A percentile compares a stretch with the other conserved stretches of the same genome.
Conservation (phyloP, 92 coral and sea anemone species). For the Zoanthus sansibaricus region DNA sequence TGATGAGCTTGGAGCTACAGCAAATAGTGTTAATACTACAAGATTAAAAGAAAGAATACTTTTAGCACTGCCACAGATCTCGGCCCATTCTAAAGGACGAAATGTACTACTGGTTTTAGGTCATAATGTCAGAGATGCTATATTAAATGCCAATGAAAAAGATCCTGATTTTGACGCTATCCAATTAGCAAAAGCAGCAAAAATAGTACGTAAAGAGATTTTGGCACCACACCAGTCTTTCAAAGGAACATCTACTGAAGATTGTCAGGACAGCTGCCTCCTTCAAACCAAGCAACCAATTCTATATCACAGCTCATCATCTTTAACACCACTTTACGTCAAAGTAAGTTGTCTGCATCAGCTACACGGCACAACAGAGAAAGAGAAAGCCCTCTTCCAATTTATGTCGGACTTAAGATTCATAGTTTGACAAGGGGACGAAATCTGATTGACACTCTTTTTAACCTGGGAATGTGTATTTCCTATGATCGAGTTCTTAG, state of each 20-base stretch:
- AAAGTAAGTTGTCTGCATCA: too few species aligned
- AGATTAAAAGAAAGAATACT: too few species aligned
- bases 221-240: conserved; percentile 26
- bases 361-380: too few species aligned
- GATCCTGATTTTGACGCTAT: conserved; percentile 38
- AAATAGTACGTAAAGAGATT: background rate
- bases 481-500: too few species aligned
- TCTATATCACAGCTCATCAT: background rate
- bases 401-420: background rate
- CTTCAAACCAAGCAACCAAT: conserved; percentile 13
- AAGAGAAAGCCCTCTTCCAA: conserved; percentile 30
- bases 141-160: conserved; percentile 27
- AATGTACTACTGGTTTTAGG: background rate
- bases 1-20: conserved; percentile 14
- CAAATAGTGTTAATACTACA: too few species aligned
- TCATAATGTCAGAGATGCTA: conserved; percentile 43
- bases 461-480: too few species aligned
- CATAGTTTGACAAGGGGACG: background rate
- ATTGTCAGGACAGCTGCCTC: conserved; percentile 41
- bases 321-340: too few species aligned
- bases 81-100: conserved; percentile 53
- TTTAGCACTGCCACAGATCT: background rate
- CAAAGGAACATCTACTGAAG: conserved; percentile 46
- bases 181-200: conserved; percentile 45
- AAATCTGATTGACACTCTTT: background rate